phyloP scores from a whole-genome alignment of 1,140 invertebrate genomes.

The Drosophila miranda region DNA sequence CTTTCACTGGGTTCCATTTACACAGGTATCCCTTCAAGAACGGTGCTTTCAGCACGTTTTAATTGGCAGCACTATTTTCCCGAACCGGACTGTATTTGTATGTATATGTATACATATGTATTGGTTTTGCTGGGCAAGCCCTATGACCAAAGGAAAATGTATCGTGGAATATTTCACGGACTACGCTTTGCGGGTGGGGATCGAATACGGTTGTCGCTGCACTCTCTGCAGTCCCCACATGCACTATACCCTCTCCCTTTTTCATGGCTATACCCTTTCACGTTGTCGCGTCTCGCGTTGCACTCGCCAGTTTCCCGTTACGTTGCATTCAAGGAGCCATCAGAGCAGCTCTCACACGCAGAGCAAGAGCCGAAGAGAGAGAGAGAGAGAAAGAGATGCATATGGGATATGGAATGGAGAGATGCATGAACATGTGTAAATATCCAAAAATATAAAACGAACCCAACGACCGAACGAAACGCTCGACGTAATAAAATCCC shows the following conservation, averaged over 20 bases:
- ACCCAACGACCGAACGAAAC: constrained; percentile 55
- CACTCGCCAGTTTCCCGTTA: constrained; percentile 50
- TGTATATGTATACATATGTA: constrained; percentile 11
- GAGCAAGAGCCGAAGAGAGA: constrained; percentile 1
- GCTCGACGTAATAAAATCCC: constrained; percentile 77
- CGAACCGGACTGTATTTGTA: constrained; percentile 18
- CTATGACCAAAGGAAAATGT: no score
- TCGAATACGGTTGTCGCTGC: constrained; percentile 2
- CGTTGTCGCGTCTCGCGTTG: constrained; percentile 43
- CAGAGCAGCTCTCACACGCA: constrained; percentile 9
- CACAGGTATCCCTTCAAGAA: constrained; percentile 24
- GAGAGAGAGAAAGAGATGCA: constrained; percentile 24
- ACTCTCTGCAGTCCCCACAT: background rate
- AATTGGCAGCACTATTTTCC: constrained; percentile 17
- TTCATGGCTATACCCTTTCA: constrained; percentile 34
- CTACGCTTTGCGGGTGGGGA: constrained; percentile 25
- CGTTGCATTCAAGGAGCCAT: constrained; percentile 44
- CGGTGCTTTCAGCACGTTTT: background rate
- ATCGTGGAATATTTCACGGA: no score
- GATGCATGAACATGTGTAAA: constrained; percentile 61
- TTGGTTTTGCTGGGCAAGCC: background rate
- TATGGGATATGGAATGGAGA: constrained; percentile 17
- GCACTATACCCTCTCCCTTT: background rate
- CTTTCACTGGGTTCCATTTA: constrained; percentile 35
- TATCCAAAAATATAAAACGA: constrained; percentile 76